Conservation (phyloP, 2,113 vertebrate species). For the Pristiophorus japonicus region DNA sequence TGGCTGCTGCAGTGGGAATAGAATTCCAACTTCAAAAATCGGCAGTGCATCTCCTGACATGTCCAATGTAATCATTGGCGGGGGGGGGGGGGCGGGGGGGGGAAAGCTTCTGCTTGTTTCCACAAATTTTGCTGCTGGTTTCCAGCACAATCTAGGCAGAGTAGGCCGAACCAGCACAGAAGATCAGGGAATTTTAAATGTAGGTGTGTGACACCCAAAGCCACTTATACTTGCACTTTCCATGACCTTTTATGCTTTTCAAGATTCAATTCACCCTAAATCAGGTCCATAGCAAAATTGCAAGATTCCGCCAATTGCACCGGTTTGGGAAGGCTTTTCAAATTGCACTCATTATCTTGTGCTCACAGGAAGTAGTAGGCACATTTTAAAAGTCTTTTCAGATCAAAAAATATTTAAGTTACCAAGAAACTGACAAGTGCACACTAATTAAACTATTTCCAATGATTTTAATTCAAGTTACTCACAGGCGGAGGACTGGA, state of each 20-base stretch:
- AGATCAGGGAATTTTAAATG: not conserved
- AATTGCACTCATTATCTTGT: not conserved
- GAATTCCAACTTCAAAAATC: not conserved
- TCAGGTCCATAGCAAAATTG: not conserved
- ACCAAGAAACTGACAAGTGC: not conserved
- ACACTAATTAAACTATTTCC: not conserved
- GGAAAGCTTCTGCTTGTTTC: not conserved
- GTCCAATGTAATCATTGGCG: not conserved
- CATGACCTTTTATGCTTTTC: not conserved
- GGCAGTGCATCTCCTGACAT: not conserved
- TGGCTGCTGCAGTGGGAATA: not conserved
- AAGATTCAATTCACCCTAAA: not conserved
- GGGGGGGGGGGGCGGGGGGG: too few species aligned
- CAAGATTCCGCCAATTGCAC: not conserved
- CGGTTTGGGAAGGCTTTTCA: too few species aligned
- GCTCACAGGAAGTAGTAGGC: too few species aligned
- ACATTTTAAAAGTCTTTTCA: not conserved
- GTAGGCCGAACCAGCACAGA: not conserved
- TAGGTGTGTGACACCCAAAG: not conserved
- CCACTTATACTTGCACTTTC: not conserved
- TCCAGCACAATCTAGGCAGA: not conserved
- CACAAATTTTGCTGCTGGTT: not conserved
- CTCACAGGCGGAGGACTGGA: not conserved
- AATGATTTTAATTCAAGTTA: not conserved
- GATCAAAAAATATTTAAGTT: not conserved